Percentiles rank a stretch among this genome's conserved stretches.
Conservation (phyloP, 2,797 vertebrate genomes). For the Hippopotamyrus pictus region DNA sequence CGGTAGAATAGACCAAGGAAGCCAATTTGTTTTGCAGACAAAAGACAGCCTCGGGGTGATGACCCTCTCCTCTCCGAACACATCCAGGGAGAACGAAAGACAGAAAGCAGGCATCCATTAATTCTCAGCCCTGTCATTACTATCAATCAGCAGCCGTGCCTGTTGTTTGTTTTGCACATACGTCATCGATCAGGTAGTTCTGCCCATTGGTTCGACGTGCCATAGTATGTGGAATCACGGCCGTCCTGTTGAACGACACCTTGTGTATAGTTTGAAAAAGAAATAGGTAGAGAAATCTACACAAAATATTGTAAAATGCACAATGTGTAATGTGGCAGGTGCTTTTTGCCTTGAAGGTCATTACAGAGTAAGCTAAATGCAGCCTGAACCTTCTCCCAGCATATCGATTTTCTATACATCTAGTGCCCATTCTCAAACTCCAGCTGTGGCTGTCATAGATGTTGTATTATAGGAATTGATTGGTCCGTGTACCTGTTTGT, state of each 20-base stretch:
- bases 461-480: conserved; percentile 33
- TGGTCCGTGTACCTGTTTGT: conserved; percentile 26
- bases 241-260: neutral
- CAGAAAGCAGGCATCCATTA: conserved; percentile 8
- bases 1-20: conserved; percentile 2
- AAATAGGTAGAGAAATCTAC: neutral
- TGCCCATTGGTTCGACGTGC: conserved; percentile 33
- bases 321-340: neutral
- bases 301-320: conserved; percentile 13
- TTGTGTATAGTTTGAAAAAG: neutral
- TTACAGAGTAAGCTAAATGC: conserved; percentile 24
- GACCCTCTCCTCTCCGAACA: neutral
- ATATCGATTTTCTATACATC: conserved; percentile 38
- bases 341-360: conserved; percentile 25
- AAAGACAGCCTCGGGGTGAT: conserved; percentile 1
- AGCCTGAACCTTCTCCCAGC: conserved; percentile 13
- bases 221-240: neutral
- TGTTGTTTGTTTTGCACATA: conserved; percentile 37
- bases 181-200: conserved; percentile 27
- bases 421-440: conserved; percentile 21
- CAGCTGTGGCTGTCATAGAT: conserved; percentile 30
- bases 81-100: neutral
- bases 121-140: neutral
- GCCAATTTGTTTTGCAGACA: conserved; percentile 27
- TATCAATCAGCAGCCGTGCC: conserved; percentile 32